phyloP scores from a whole-genome alignment of 1,140 invertebrate genomes.

The Heliconius congener region DNA sequence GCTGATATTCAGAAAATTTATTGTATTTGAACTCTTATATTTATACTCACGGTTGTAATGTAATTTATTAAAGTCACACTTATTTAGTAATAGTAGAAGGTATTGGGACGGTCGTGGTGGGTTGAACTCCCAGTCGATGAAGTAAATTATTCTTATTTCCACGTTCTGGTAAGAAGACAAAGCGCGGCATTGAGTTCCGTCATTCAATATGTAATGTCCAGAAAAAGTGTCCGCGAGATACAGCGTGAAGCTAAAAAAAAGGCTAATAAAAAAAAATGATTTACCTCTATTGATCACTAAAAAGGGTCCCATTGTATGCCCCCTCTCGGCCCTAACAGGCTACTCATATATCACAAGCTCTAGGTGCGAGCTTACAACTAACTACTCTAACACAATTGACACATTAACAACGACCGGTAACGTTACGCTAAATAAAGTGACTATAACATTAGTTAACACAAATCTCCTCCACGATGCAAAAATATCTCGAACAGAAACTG shows the following conservation, averaged over 20 bases:
- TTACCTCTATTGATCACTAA: conserved; percentile 44
- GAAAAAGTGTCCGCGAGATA: no score
- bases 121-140: no score
- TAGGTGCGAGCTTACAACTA: conserved; percentile 76
- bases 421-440: conserved; percentile 73
- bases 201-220: no score
- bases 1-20: conserved; percentile 61
- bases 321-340: conserved; percentile 52
- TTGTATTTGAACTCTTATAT: conserved; percentile 48
- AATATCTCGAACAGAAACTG: conserved; percentile 52
- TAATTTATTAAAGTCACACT: neutral
- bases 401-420: conserved; percentile 70
- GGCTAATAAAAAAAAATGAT: conserved; percentile 24
- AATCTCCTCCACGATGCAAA: conserved; percentile 66
- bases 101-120: no score
- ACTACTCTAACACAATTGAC: conserved; percentile 74
- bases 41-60: neutral
- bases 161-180: no score
- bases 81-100: neutral
- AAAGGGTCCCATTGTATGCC: conserved; percentile 25
- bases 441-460: conserved; percentile 79
- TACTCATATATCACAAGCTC: conserved; percentile 79
- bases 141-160: no score
- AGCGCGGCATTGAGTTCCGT: no score
- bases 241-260: neutral